These are phyloP conservation scores for Formica aserva DNA, from an alignment of 2,888 invertebrate genomes.

Conservation along the genomic window DNA sequence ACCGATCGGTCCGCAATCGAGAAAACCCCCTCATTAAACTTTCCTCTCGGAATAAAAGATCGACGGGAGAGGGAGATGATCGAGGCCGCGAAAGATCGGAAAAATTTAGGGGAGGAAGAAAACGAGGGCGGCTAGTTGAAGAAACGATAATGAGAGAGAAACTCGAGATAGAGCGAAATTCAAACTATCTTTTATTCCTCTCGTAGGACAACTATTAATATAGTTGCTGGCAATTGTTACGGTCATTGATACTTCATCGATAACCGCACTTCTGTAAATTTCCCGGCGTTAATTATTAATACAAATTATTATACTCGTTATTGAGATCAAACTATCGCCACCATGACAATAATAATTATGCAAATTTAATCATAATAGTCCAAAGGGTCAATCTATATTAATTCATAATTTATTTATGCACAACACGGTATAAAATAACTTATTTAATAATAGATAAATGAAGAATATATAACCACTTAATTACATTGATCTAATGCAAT, in stretches of 20 bases:
- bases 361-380: conserved; percentile 37
- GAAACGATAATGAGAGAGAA: conserved; percentile 62
- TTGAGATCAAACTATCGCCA: conserved; percentile 23
- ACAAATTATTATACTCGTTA: conserved; percentile 12
- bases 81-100: conserved; percentile 20
- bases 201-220: neutral
- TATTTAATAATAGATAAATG: conserved; percentile 31
- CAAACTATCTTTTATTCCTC: conserved; percentile 69
- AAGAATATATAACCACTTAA: conserved; percentile 19
- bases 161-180: conserved; percentile 65
- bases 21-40: conserved; percentile 57
- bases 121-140: neutral
- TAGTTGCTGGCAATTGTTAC: neutral
- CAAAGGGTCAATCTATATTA: neutral
- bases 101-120: conserved; percentile 41
- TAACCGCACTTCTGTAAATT: neutral
- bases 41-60: conserved; percentile 50
- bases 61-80: conserved; percentile 1
- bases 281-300: conserved; percentile 32
- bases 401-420: conserved; percentile 13
- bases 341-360: neutral
- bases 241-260: neutral
- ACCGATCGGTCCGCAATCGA: conserved; percentile 25
- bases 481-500: neutral
- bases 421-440: neutral